Conservation (phyloP, 2,888 invertebrate genomes). For the Glyphotaelius pellucidus region DNA sequence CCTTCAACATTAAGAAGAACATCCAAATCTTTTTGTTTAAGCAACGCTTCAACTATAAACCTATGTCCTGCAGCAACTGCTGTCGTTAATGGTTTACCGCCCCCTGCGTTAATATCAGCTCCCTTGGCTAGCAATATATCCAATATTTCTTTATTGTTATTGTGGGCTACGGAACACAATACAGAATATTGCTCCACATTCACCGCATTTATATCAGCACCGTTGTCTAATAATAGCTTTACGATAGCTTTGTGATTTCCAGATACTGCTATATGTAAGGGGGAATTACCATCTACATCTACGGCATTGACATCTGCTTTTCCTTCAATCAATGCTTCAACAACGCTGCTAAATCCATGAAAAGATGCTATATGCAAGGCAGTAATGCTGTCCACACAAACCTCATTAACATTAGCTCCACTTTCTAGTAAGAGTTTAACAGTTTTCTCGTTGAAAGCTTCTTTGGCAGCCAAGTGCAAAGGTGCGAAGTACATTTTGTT, state of each 20-base stretch:
- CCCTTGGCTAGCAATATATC: not conserved
- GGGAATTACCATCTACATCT: not conserved
- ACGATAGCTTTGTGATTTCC: too few species aligned
- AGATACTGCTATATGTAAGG: too few species aligned
- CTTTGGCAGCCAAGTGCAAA: not conserved
- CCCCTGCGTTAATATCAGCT: not conserved
- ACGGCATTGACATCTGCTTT: not conserved
- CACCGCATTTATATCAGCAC: not conserved
- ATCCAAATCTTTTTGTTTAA: not conserved
- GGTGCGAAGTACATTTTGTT: not conserved
- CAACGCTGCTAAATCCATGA: not conserved
- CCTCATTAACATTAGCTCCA: not conserved
- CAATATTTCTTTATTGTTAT: not conserved
- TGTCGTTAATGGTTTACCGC: not conserved
- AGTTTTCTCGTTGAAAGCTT: not conserved
- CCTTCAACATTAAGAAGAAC: not conserved
- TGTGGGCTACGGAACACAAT: not conserved
- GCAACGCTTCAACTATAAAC: not conserved
- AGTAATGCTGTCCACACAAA: not conserved
- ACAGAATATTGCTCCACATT: not conserved
- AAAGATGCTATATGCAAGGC: constrained; percentile 4
- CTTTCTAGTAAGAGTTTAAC: not conserved
- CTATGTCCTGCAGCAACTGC: not conserved
- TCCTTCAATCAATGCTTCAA: not conserved
- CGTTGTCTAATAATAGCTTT: too few species aligned